These are phyloP conservation scores for Entomyzon cyanotis DNA, from an alignment of 2,113 vertebrate species.

Conservation along the genomic window DNA sequence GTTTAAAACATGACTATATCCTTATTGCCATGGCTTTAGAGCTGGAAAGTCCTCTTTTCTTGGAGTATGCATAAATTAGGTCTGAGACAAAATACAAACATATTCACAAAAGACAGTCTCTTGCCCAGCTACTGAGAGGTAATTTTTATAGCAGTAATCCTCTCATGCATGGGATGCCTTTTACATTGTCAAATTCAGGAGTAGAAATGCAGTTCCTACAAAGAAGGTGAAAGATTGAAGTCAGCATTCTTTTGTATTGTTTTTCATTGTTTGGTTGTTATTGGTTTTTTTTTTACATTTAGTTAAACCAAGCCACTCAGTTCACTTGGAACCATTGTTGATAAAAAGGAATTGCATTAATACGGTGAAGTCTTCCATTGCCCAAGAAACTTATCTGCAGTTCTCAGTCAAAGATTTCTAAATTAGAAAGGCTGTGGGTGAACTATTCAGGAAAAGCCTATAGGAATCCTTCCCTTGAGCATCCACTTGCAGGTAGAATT, in stretches of 20 bases:
- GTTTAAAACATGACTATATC: neutral
- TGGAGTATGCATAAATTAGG: neutral
- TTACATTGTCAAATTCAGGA: neutral
- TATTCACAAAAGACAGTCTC: neutral
- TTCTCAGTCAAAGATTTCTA: neutral
- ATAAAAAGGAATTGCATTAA: neutral
- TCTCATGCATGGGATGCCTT: neutral
- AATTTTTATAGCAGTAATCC: neutral
- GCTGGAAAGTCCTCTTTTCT: neutral
- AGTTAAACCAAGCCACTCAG: neutral
- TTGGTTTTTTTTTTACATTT: neutral
- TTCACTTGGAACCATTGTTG: neutral
- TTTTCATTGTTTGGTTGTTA: neutral
- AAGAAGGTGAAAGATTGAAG: neutral
- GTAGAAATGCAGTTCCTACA: neutral
- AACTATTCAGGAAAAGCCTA: neutral
- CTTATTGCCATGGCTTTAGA: neutral
- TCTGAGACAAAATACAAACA: neutral
- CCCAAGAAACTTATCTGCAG: neutral
- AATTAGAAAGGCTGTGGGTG: neutral
- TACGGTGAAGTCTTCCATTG: neutral
- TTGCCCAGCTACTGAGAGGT: neutral
- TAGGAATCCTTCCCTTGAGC: neutral
- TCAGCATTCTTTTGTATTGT: neutral
- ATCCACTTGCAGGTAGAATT: constrained; percentile 19